Percentiles rank a stretch among this genome's conserved stretches.
Conservation (phyloP, 2,797 vertebrate genomes). For the Anguilla marmorata region DNA sequence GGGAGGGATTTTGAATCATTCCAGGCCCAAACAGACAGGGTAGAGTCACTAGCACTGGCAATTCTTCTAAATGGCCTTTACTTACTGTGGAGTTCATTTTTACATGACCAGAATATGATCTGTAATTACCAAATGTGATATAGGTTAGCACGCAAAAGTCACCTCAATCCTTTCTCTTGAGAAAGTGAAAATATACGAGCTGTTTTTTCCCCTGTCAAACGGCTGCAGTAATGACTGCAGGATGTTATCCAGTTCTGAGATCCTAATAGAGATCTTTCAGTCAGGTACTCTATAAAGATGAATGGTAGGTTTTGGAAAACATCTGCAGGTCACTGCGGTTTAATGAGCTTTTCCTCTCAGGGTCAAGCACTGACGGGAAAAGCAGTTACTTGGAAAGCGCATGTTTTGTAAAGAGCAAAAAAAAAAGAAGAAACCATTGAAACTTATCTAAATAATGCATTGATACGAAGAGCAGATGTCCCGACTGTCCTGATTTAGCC, state of each 20-base stretch:
- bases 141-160: background rate
- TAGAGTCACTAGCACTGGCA: background rate
- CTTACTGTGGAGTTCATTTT: background rate
- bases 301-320: constrained; percentile 24
- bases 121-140: background rate
- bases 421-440: background rate
- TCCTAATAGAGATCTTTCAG: background rate
- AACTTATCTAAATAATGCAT: constrained; percentile 36
- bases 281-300: background rate
- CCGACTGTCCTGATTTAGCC: constrained; percentile 40
- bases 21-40: background rate
- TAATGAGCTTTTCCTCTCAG: constrained; percentile 45
- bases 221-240: background rate
- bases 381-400: constrained; percentile 38
- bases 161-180: background rate
- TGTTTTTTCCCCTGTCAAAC: background rate
- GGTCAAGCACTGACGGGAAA: constrained; percentile 27
- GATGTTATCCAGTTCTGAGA: background rate
- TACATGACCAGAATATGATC: background rate
- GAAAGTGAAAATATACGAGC: background rate
- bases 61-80: background rate
- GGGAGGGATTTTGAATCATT: background rate
- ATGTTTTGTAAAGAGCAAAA: constrained; percentile 34
- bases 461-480: constrained; percentile 45
- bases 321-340: constrained; percentile 39